Evolutionary conservation across 2,888 invertebrate genomes (phyloP).

Genomic region (Netelia inedita): DNA sequence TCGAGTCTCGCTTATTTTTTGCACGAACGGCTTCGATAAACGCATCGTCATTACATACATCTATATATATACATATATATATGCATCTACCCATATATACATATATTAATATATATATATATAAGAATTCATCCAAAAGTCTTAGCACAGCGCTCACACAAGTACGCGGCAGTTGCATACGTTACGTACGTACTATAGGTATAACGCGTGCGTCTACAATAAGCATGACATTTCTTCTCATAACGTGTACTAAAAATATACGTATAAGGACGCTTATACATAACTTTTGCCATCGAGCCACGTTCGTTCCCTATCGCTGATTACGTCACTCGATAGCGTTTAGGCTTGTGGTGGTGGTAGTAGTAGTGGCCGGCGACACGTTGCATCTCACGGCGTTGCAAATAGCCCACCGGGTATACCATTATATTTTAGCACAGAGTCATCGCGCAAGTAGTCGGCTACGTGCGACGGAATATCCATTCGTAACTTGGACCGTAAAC

Average conservation of each 20-base stretch:
- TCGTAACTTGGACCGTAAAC: too few species aligned
- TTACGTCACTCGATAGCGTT: conserved; percentile 51
- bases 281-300: conserved; percentile 27
- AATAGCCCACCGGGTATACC: not conserved
- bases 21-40: conserved; percentile 55
- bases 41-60: conserved; percentile 49
- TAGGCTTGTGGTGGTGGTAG: not conserved
- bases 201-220: not conserved
- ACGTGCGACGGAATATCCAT: not conserved
- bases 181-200: conserved; percentile 3
- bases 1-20: conserved; percentile 54
- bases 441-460: not conserved
- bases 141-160: not conserved
- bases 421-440: not conserved
- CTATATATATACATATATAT: not conserved
- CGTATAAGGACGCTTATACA: not conserved
- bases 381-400: conserved; percentile 18
- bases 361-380: not conserved
- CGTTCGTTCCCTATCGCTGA: conserved; percentile 23
- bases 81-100: not conserved
- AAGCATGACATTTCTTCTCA: conserved; percentile 24
- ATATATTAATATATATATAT: not conserved
- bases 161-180: not conserved
- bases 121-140: conserved; percentile 29
- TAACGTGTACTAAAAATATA: not conserved